Percentiles rank a stretch among this genome's conserved stretches.
phyloP scores from a whole-genome alignment of 2,113 vertebrate genomes.

The Daboia siamensis region DNA sequence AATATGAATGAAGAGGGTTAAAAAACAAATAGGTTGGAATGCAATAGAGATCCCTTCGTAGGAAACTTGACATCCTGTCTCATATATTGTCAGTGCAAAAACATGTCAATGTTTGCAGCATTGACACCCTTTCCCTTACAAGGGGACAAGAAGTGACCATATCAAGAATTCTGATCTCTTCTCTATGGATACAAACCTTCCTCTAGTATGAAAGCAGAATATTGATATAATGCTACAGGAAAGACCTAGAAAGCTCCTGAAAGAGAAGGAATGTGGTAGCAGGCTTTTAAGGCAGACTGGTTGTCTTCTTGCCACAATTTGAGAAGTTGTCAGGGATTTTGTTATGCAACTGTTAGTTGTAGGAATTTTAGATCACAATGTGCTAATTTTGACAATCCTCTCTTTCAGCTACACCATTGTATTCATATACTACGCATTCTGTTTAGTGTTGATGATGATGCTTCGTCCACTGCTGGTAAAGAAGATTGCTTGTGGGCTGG shows the following conservation, averaged over 20 bases:
- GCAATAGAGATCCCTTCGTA: not conserved
- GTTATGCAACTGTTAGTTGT: not conserved
- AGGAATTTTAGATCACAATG: not conserved
- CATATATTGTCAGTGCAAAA: no score
- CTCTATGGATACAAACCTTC: not conserved
- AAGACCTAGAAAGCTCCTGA: not conserved
- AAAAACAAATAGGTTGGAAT: not conserved
- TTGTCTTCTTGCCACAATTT: not conserved
- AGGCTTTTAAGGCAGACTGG: not conserved
- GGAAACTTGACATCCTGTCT: no score
- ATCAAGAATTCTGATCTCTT: not conserved
- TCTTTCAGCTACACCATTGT: constrained; percentile 91
- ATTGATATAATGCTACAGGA: not conserved
- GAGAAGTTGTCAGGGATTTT: not conserved
- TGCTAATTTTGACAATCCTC: not conserved
- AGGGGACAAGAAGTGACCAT: not conserved
- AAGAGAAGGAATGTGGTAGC: not conserved
- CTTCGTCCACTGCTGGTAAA: constrained; percentile 95
- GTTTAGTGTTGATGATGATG: constrained; percentile 94
- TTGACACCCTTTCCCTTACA: not conserved
- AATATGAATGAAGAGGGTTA: not conserved
- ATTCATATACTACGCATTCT: constrained; percentile 95
- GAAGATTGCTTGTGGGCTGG: constrained; percentile 93
- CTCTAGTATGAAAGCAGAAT: not conserved
- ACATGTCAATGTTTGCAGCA: no score